A percentile compares a stretch with the other conserved stretches of the same genome.
phyloP scores from a whole-genome alignment of 2,113 vertebrate genomes.

The Paratilapia polleni region DNA sequence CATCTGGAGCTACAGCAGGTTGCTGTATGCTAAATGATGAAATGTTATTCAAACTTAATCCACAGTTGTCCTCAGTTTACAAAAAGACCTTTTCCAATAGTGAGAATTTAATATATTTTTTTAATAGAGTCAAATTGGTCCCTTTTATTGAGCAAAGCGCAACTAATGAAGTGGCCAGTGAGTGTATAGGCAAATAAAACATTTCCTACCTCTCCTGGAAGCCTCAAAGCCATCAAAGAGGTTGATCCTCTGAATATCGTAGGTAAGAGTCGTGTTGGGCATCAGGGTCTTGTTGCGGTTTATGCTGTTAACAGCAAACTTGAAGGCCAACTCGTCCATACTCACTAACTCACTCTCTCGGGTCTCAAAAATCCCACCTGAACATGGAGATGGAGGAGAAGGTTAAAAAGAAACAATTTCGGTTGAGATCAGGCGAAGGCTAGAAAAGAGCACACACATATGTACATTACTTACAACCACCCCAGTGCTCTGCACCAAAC shows the following conservation, averaged over 20 bases:
- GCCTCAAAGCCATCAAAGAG: slow-evolving; percentile 98
- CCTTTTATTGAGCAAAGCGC: background rate
- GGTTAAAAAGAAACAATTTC: background rate
- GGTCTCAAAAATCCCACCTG: slow-evolving; percentile 98
- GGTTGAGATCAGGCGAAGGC: background rate
- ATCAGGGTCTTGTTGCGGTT: slow-evolving; percentile 97
- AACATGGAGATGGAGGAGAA: slow-evolving; percentile 38
- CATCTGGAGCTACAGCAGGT: background rate
- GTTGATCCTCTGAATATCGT: slow-evolving; percentile 98
- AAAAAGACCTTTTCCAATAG: background rate
- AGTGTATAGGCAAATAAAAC: background rate
- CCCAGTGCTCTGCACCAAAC: background rate
- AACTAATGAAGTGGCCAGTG: no score
- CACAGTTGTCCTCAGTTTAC: background rate
- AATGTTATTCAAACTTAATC: background rate
- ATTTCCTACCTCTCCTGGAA: slow-evolving; percentile 90
- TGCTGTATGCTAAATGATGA: background rate
- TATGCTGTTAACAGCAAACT: slow-evolving; percentile 96
- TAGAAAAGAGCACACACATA: background rate
- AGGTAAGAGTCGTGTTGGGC: slow-evolving; percentile 96
- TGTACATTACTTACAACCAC: background rate
- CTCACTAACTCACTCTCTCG: slow-evolving; percentile 94
- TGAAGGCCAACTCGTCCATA: slow-evolving; percentile 97
- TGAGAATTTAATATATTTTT: background rate
- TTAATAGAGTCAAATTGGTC: background rate